phyloP scores from a whole-genome alignment of 2,888 invertebrate species.

The Drosophila hamatofila region DNA sequence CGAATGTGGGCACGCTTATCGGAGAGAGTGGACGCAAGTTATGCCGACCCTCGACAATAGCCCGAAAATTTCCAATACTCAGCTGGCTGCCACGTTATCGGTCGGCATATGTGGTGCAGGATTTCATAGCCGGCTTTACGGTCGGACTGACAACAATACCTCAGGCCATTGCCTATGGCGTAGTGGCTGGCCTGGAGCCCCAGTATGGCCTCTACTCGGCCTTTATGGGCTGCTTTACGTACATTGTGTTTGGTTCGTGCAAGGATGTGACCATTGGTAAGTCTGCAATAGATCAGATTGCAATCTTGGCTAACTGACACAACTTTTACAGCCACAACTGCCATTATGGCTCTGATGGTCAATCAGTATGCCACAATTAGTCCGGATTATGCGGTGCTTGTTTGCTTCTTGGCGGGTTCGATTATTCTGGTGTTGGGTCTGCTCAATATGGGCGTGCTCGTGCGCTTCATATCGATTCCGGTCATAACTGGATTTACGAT shows the following conservation, averaged over 20 bases:
- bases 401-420: slow-evolving; percentile 91
- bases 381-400: slow-evolving; percentile 90
- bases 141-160: slow-evolving; percentile 93
- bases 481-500: slow-evolving; percentile 95
- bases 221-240: slow-evolving; percentile 97
- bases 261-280: slow-evolving; percentile 92
- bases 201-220: slow-evolving; percentile 96
- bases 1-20: slow-evolving; percentile 71
- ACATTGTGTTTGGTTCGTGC: slow-evolving; percentile 94
- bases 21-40: slow-evolving; percentile 80
- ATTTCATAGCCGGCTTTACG: slow-evolving; percentile 93
- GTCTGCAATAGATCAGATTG: background rate
- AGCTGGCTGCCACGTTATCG: slow-evolving; percentile 92
- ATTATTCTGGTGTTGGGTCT: slow-evolving; percentile 90
- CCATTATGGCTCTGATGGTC: slow-evolving; percentile 94
- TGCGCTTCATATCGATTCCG: slow-evolving; percentile 94
- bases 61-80: slow-evolving; percentile 89
- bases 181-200: slow-evolving; percentile 90
- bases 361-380: slow-evolving; percentile 89
- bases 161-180: slow-evolving; percentile 93
- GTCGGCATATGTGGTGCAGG: slow-evolving; percentile 89
- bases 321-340: slow-evolving; percentile 90
- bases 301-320: background rate
- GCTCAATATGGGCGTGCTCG: slow-evolving; percentile 91
- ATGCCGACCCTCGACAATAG: slow-evolving; percentile 86